These are phyloP conservation scores for Oreochromis niloticus DNA, from an alignment of 2,113 vertebrate species.

Conservation along the genomic window DNA sequence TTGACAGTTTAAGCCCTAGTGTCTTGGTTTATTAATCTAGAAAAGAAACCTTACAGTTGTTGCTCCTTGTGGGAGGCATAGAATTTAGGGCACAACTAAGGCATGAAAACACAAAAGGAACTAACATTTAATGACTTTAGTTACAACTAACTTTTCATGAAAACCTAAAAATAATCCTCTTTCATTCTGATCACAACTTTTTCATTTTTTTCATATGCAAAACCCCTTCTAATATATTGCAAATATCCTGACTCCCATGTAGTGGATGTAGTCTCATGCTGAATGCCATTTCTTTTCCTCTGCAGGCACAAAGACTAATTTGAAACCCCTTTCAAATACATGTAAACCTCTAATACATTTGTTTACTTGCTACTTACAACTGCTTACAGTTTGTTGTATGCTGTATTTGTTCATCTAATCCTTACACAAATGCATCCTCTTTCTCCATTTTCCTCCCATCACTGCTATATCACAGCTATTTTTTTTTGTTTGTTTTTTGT, in stretches of 20 bases:
- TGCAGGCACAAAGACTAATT: background rate
- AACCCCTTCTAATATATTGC: background rate
- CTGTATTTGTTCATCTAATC: background rate
- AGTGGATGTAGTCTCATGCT: background rate
- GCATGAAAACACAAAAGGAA: conserved; percentile 8
- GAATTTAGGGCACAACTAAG: background rate
- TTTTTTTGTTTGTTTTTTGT: background rate
- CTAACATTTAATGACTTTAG: conserved; percentile 11
- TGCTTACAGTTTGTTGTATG: background rate
- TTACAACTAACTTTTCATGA: background rate
- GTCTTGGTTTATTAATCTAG: background rate
- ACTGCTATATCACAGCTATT: conserved; percentile 21
- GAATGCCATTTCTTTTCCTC: conserved; percentile 2
- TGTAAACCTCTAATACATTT: background rate
- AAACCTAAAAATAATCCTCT: background rate
- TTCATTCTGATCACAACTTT: background rate
- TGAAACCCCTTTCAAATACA: background rate
- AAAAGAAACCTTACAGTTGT: background rate
- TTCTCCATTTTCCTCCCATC: conserved; percentile 34
- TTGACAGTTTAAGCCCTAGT: background rate
- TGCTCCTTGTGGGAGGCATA: background rate
- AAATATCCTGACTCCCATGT: background rate
- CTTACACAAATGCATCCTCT: conserved; percentile 22
- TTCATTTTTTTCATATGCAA: background rate
- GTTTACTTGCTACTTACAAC: background rate